Evolutionary conservation across 1,140 invertebrate genomes (phyloP).

Genomic region (Cotesia glomerata): DNA sequence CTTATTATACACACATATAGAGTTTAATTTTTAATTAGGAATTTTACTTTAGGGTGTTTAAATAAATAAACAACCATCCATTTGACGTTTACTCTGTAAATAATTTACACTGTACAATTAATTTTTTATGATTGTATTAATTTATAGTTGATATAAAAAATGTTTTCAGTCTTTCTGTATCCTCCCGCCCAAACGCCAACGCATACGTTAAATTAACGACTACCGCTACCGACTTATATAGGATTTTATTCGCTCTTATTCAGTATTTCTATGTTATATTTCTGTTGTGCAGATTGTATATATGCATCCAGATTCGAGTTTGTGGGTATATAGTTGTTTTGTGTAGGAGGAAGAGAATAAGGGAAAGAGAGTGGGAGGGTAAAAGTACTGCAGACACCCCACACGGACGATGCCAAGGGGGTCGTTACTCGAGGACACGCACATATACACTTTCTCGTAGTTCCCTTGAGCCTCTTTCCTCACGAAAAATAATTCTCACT

Average conservation of each 20-base stretch:
- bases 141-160: background rate
- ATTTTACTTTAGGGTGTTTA: no score
- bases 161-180: constrained; percentile 33
- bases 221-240: constrained; percentile 17
- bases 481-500: background rate
- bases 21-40: no score
- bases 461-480: constrained; percentile 1
- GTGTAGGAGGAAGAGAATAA: background rate
- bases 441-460: constrained; percentile 1
- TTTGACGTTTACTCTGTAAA: no score
- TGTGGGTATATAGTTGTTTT: no score
- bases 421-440: constrained; percentile 22
- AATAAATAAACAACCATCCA: no score
- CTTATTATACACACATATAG: no score
- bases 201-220: constrained; percentile 47
- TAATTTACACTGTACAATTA: background rate
- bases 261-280: background rate
- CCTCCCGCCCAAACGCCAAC: constrained; percentile 32
- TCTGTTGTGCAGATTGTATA: constrained; percentile 4
- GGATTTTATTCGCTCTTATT: constrained; percentile 18
- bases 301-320: background rate
- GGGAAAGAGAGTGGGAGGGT: background rate
- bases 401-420: constrained; percentile 26
- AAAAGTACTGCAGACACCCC: background rate
- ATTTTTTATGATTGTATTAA: constrained; percentile 6